Conservation (phyloP, 2,113 vertebrate genomes). For the Phrynocephalus versicolor region DNA sequence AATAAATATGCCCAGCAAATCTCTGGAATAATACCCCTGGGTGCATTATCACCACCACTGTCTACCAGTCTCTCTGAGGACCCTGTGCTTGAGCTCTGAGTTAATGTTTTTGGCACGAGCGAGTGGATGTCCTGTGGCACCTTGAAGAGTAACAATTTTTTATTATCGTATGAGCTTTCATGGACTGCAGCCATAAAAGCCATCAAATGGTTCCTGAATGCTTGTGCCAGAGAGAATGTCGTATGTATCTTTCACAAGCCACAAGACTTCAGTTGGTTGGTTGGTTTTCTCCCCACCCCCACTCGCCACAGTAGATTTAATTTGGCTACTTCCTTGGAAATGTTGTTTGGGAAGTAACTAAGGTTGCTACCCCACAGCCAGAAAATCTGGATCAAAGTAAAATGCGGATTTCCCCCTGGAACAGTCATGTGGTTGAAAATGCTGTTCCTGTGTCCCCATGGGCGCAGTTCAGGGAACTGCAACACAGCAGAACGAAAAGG, state of each 20-base stretch:
- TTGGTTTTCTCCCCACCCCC: too few species aligned
- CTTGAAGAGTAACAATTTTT: background rate
- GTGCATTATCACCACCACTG: background rate
- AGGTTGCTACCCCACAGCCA: too few species aligned
- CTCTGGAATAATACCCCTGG: background rate
- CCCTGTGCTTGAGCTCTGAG: background rate
- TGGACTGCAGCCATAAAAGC: background rate
- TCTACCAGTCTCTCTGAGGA: background rate
- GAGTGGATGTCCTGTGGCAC: background rate
- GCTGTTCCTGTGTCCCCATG: too few species aligned
- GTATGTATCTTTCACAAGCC: background rate
- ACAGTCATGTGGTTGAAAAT: too few species aligned
- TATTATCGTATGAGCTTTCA: background rate
- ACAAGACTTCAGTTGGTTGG: background rate
- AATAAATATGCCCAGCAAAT: background rate
- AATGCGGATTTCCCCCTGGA: too few species aligned
- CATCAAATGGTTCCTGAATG: background rate
- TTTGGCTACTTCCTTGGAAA: background rate
- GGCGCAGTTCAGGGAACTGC: too few species aligned
- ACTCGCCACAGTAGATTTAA: background rate
- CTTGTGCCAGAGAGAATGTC: background rate
- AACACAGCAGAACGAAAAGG: too few species aligned
- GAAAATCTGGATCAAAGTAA: too few species aligned
- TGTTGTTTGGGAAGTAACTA: background rate
- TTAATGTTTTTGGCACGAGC: too few species aligned